phyloP scores from a whole-genome alignment of 2,888 invertebrate genomes.

The Chrysolina americana region DNA sequence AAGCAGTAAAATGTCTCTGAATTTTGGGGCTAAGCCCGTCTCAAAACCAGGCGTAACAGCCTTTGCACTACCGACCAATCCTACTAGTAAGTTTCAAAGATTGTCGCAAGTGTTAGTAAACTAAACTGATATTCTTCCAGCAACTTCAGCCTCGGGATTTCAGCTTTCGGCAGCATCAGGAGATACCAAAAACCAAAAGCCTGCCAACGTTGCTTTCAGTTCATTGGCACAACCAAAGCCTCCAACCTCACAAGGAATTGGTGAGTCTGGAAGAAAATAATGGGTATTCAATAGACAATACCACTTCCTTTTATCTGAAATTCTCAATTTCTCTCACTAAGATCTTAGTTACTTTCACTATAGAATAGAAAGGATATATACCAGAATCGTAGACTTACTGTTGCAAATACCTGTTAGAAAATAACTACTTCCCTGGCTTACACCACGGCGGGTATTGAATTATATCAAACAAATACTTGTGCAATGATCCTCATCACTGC shows the following conservation, averaged over 20 bases:
- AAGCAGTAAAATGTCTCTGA: conserved; percentile 60
- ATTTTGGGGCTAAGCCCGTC: conserved; percentile 59
- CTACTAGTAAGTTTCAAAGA: conserved; percentile 50
- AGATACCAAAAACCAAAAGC: conserved; percentile 49
- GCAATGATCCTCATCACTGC: no score
- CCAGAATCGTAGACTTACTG: no score
- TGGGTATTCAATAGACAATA: neutral
- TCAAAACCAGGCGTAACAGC: conserved; percentile 59
- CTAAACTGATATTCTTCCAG: conserved; percentile 36
- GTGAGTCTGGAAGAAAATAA: conserved; percentile 21
- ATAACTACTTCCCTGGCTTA: no score
- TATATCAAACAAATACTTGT: no score
- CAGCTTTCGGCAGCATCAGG: conserved; percentile 52
- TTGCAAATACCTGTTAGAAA: no score
- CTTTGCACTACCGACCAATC: conserved; percentile 66
- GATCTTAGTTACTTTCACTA: no score
- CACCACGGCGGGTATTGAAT: no score
- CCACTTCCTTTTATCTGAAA: no score
- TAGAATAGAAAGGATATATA: no score
- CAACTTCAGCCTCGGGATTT: conserved; percentile 45
- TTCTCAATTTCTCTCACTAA: no score
- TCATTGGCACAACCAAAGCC: conserved; percentile 49
- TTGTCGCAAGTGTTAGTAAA: conserved; percentile 2
- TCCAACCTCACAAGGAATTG: conserved; percentile 27
- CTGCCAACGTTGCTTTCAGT: conserved; percentile 44